Base-by-base conservation (phyloP, 2,888 invertebrate genomes). In the Dryobota labecula region DNA sequence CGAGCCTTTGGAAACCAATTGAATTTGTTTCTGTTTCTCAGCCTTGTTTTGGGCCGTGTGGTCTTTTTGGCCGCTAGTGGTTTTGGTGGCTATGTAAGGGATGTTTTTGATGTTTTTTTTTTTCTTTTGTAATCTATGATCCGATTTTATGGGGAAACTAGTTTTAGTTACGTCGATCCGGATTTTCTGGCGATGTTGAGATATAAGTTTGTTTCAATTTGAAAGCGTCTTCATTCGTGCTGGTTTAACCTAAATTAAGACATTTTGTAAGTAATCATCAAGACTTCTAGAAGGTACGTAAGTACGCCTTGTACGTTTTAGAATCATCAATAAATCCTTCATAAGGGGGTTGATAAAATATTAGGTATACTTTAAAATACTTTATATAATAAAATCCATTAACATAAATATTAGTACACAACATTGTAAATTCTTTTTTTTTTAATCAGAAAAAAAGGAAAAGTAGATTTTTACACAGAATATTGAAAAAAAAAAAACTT, bases 1-100 rank as follows among this genome's bases (percentile, higher is more conserved):
- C 88, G 86, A 88, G 88, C 91, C 90, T 90, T 89, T 89, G 86
- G 83, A 87, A 87, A 87, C 87, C 89, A 89, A 92, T 92, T 88
- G 87, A 89, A 90, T 90, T 90, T 87, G 87, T 89, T 89, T 87
- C 88, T 78, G 83, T 80, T 78, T 70, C 82, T 85, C 63, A 38
- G 53, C 63, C 71, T 84, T 80, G 76, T 85, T 81, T 82, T 77
- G 57, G 49, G 41, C 24, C 56, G 66, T 56, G 76, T 56, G 76
- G 78, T 80, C 78, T 83, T 74, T 84, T 71, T 36, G 73, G 67
- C 57, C 57, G 63, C 54, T 71, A 66, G 65, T 61, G 76, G 78
- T 78, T 78, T 80, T 47, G 15, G 24, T 53, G 71, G 51, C 47
- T 27, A 45, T 65, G 47, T 66, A 70, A 76, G 33, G 61, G 13